These are phyloP conservation scores for Cylloceria caligata DNA, from an alignment of 2,888 invertebrate genomes.

Conservation along the genomic window DNA sequence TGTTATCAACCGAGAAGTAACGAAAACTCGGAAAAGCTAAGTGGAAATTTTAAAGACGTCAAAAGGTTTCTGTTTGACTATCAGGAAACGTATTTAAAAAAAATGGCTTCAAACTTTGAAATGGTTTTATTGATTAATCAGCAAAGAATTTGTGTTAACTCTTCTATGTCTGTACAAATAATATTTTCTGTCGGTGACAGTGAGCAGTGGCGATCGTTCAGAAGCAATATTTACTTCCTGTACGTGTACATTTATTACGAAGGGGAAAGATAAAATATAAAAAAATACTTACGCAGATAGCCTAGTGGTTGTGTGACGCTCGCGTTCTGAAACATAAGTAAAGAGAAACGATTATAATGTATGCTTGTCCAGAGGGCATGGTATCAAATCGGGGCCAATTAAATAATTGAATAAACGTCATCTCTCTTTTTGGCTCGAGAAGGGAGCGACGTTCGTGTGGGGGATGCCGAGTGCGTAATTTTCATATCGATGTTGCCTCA, in stretches of 20 bases:
- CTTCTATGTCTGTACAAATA: too few species aligned
- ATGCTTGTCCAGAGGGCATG: conserved; percentile 32
- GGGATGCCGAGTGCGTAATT: conserved; percentile 32
- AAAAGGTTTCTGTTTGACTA: too few species aligned
- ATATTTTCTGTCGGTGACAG: too few species aligned
- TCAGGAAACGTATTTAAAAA: too few species aligned
- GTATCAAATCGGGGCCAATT: conserved; percentile 61
- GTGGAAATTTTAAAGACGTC: too few species aligned
- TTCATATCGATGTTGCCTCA: conserved; percentile 46
- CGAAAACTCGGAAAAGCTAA: too few species aligned
- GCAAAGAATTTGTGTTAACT: too few species aligned
- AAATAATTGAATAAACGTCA: conserved; percentile 65
- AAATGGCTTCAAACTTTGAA: too few species aligned
- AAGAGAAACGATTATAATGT: conserved; percentile 70
- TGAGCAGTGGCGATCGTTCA: neutral
- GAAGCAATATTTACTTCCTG: neutral
- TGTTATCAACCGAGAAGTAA: too few species aligned
- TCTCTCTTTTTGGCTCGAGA: conserved; percentile 44
- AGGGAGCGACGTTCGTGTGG: conserved; percentile 38
- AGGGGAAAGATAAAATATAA: conserved; percentile 44
- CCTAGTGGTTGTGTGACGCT: conserved; percentile 84
- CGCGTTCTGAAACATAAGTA: conserved; percentile 86
- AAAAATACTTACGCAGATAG: conserved; percentile 85
- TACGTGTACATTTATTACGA: neutral
- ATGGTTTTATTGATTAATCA: too few species aligned